These are phyloP conservation scores for Cladopsammia gracilis DNA, from an alignment of 64 coral and sea anemone genomes.

Conservation along the genomic window DNA sequence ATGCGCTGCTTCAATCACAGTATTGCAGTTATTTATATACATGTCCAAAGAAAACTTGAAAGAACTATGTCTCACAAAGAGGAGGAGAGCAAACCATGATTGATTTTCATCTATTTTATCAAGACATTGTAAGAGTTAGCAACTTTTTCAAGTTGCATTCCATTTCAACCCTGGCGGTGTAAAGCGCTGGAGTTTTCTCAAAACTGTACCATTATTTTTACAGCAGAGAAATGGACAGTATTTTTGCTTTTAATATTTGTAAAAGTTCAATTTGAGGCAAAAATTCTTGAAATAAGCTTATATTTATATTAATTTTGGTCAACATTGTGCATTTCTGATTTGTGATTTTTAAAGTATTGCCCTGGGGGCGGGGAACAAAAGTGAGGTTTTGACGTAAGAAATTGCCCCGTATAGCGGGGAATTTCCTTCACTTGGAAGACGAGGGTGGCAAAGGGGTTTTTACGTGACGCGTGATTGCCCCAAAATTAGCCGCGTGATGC, in stretches of 20 bases:
- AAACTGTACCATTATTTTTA: too few relatives aligned
- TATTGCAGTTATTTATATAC: constrained; percentile 63
- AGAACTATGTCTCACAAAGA: constrained; percentile 62
- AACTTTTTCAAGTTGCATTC: too few relatives aligned
- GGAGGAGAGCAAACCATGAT: constrained; percentile 50
- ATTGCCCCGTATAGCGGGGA: too few relatives aligned
- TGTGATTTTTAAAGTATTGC: constrained; percentile 29
- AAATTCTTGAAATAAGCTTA: constrained; percentile 39
- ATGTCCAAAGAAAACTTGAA: constrained; percentile 46
- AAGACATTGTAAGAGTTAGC: constrained; percentile 48
- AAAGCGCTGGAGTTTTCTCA: too few relatives aligned
- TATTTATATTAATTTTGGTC: constrained; percentile 44
- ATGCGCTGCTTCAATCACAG: constrained; percentile 51
- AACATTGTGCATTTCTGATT: constrained; percentile 33
- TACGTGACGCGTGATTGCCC: too few relatives aligned
- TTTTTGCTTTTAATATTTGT: background rate
- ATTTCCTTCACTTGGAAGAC: too few relatives aligned
- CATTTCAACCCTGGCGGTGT: too few relatives aligned
- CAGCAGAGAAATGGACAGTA: too few relatives aligned
- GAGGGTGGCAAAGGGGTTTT: too few relatives aligned
- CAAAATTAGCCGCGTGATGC: too few relatives aligned
- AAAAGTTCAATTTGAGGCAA: constrained; percentile 77
- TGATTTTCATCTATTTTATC: constrained; percentile 53
- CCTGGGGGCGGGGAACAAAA: constrained; percentile 40
- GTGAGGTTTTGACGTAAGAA: constrained; percentile 8